These are phyloP conservation scores for Chelidonichthys spinosus DNA, from an alignment of 2,797 vertebrate genomes.

Conservation along the genomic window DNA sequence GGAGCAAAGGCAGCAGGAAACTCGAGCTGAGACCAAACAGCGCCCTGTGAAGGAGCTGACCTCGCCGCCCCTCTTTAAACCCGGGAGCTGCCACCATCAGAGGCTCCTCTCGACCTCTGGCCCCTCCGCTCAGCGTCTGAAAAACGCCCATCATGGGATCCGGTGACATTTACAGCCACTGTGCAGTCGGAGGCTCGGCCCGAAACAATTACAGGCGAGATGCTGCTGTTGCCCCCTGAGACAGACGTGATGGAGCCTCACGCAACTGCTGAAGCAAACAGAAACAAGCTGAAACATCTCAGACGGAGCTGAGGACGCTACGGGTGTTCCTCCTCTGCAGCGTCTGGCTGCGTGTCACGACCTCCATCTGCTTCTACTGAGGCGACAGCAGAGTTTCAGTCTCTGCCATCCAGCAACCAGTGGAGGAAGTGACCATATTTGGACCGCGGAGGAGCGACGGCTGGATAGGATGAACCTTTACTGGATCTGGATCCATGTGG, in stretches of 20 bases:
- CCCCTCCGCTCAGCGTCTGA: slow-evolving; percentile 38
- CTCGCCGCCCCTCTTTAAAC: slow-evolving; percentile 50
- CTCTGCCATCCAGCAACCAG: slow-evolving; percentile 8
- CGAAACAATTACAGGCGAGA: slow-evolving; percentile 30
- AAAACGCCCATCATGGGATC: slow-evolving; percentile 27
- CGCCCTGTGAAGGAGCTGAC: slow-evolving; percentile 47
- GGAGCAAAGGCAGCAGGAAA: slow-evolving; percentile 56
- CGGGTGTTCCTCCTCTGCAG: neutral
- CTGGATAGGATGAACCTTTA: no score
- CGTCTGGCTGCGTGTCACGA: slow-evolving; percentile 30
- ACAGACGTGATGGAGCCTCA: neutral
- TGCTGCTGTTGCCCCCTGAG: neutral
- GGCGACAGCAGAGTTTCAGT: neutral
- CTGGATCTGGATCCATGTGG: no score
- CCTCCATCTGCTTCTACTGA: slow-evolving; percentile 53
- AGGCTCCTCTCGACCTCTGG: slow-evolving; percentile 43
- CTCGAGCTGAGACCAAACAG: slow-evolving; percentile 46
- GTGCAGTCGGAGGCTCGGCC: slow-evolving; percentile 29
- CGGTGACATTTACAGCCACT: slow-evolving; percentile 60
- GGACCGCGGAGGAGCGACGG: no score
- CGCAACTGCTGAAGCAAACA: slow-evolving; percentile 7
- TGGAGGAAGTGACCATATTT: no score
- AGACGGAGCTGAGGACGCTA: neutral
- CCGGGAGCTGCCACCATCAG: slow-evolving; percentile 40
- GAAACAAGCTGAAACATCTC: slow-evolving; percentile 24